A percentile compares a stretch with the other conserved stretches of the same genome.
Evolutionary conservation across 2,888 invertebrate species (phyloP).

Genomic region (Plagodis dolabraria): DNA sequence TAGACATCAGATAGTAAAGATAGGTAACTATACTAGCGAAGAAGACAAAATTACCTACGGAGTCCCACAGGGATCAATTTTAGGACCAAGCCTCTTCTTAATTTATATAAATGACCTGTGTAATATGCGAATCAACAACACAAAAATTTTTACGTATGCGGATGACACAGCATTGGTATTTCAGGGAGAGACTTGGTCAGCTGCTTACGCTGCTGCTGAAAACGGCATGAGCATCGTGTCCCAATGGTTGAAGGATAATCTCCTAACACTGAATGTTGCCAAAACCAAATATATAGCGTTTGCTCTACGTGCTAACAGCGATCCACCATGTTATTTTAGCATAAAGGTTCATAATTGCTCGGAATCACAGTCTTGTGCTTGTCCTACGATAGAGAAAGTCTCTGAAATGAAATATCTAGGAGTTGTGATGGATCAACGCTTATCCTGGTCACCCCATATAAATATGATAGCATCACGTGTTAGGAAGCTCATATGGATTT

Average conservation of each 20-base stretch:
- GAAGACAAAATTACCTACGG: conserved; percentile 6
- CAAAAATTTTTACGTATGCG: conserved; percentile 16
- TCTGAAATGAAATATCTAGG: conserved; percentile 16
- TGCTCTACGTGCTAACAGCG: background rate
- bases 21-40: background rate
- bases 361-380: background rate
- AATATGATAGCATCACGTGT: background rate
- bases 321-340: background rate
- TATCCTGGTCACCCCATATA: conserved; percentile 17
- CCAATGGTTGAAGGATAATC: conserved; percentile 15
- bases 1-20: too few species aligned
- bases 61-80: conserved; percentile 24
- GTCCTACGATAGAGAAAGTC: background rate
- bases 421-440: conserved; percentile 5
- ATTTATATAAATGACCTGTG: conserved; percentile 22
- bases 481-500: conserved; percentile 3
- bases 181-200: conserved; percentile 10
- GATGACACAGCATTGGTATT: conserved; percentile 28
- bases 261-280: conserved; percentile 16
- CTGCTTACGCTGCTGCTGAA: conserved; percentile 8
- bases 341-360: background rate
- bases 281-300: conserved; percentile 12
- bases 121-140: background rate
- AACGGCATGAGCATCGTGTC: conserved; percentile 7
- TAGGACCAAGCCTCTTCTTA: conserved; percentile 19